phyloP scores from a whole-genome alignment of 2,113 vertebrate species.

The Sarotherodon lohbergeri region DNA sequence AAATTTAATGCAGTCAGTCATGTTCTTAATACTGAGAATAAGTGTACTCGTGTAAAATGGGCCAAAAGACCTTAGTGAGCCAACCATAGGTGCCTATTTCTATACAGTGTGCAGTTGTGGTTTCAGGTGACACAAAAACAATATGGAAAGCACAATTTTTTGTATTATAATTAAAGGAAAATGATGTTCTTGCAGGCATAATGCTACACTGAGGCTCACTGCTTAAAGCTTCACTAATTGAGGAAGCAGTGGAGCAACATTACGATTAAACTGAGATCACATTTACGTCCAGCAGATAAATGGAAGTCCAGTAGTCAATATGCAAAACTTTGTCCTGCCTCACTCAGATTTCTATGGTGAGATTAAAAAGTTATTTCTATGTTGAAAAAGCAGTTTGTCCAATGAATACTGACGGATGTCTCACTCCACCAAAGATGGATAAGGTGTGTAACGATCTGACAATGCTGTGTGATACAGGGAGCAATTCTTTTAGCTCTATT shows the following conservation, averaged over 20 bases:
- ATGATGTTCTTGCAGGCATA: not conserved
- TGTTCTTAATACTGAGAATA: not conserved
- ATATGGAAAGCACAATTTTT: fast-evolving
- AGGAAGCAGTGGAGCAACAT: not conserved
- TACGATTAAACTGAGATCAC: not conserved
- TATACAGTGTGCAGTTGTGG: not conserved
- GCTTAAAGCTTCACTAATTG: not conserved
- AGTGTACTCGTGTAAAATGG: not conserved
- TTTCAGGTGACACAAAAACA: not conserved
- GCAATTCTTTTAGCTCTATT: not conserved
- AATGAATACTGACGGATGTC: not conserved
- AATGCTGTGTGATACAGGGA: not conserved
- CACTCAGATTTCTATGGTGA: not conserved
- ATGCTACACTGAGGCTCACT: not conserved
- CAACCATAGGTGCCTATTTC: not conserved
- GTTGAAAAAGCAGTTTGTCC: not conserved
- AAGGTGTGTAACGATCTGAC: not conserved
- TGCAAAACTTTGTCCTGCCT: not conserved
- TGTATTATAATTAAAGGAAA: fast-evolving
- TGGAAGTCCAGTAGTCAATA: not conserved
- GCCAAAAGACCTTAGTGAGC: not conserved
- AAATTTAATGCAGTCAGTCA: not conserved
- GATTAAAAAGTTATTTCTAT: not conserved
- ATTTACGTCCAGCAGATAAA: not conserved
- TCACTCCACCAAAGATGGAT: fast-evolving